Evolutionary conservation across 2,113 vertebrate genomes (phyloP).

Genomic region (Mustela nigripes): DNA sequence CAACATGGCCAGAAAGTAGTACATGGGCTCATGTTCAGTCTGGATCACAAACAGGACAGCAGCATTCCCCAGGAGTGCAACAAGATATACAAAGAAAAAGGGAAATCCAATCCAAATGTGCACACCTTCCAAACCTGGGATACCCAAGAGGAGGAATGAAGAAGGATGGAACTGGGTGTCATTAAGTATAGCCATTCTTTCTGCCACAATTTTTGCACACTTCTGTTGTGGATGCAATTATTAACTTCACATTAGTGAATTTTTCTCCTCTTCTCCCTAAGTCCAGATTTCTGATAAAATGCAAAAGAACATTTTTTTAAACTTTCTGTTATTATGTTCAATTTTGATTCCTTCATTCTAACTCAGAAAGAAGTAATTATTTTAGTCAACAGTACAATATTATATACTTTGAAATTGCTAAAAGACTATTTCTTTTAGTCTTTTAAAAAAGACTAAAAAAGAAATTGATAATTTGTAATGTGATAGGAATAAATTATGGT

Average conservation of each 20-base stretch:
- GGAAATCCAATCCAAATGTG: conserved; percentile 70
- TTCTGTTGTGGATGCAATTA: neutral
- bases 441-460: neutral
- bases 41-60: conserved; percentile 67
- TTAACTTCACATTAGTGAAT: neutral
- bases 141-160: neutral
- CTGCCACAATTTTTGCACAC: neutral
- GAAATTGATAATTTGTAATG: neutral
- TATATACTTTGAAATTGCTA: neutral
- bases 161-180: conserved; percentile 47
- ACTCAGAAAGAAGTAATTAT: neutral
- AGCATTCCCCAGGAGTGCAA: conserved; percentile 63
- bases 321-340: no score
- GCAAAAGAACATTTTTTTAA: neutral
- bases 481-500: neutral
- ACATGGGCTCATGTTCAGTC: conserved; percentile 70
- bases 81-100: conserved; percentile 57
- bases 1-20: conserved; percentile 84
- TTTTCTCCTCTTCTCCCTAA: neutral
- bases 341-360: neutral
- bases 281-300: neutral
- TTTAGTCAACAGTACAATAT: neutral
- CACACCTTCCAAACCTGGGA: neutral
- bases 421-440: neutral
- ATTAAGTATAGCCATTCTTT: conserved; percentile 11